Percentiles rank a stretch among this genome's conserved stretches.
phyloP scores from a whole-genome alignment of 2,113 vertebrate species.

The Myiagra hebetior region DNA sequence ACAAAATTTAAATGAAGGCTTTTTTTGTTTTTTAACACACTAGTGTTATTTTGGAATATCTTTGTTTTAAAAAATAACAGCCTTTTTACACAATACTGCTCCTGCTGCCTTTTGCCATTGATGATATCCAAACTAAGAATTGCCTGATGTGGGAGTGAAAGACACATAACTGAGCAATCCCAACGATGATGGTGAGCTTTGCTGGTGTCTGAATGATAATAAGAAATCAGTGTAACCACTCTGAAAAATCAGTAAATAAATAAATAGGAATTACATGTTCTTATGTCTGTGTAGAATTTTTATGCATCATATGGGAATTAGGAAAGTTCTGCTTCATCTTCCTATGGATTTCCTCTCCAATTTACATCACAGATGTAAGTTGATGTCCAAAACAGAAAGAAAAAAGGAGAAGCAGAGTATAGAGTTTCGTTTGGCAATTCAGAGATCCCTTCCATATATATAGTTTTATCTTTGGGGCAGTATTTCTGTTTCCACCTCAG shows the following conservation, averaged over 20 bases:
- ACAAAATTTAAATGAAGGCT: background rate
- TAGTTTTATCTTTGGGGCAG: background rate
- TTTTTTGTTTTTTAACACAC: background rate
- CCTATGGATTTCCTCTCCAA: background rate
- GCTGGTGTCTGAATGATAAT: background rate
- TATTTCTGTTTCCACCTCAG: background rate
- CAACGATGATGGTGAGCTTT: background rate
- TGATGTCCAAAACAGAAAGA: background rate
- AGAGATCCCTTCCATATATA: background rate
- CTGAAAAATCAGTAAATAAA: background rate
- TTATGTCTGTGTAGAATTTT: background rate
- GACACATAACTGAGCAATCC: background rate
- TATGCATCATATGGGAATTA: background rate
- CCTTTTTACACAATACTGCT: background rate
- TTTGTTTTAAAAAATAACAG: background rate
- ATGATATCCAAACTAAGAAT: background rate
- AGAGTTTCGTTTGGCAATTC: background rate
- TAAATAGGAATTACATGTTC: background rate
- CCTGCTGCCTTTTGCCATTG: background rate
- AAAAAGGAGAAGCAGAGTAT: background rate
- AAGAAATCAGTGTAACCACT: background rate
- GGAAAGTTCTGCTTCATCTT: background rate
- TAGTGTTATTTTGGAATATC: background rate
- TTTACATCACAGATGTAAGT: background rate
- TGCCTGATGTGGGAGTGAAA: background rate